Percentiles rank a stretch among this genome's conserved stretches.
These are phyloP conservation scores for Eupeodes luniger DNA, from an alignment of 2,888 invertebrate species.

Conservation along the genomic window DNA sequence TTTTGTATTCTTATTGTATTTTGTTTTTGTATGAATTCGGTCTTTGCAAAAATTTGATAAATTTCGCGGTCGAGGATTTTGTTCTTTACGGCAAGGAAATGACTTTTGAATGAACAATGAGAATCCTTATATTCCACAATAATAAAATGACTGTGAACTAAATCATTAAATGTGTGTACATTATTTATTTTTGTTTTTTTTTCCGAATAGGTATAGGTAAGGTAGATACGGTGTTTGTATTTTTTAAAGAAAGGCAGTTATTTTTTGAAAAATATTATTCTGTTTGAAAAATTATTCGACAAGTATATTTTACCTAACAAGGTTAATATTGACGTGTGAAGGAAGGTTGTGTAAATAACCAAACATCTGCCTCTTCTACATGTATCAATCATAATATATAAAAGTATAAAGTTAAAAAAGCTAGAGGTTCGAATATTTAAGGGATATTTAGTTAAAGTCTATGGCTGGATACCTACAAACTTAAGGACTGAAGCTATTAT, in stretches of 20 bases:
- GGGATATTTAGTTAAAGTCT: too few species aligned
- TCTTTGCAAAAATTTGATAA: conserved; percentile 54
- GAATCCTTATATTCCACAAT: conserved; percentile 10
- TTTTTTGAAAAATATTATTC: not conserved
- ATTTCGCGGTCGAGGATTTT: conserved; percentile 55
- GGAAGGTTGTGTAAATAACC: too few species aligned
- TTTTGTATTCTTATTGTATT: not conserved
- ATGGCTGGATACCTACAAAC: too few species aligned
- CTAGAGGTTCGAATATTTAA: too few species aligned
- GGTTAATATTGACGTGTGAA: too few species aligned
- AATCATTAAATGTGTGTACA: conserved; percentile 24
- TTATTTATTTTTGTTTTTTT: not conserved
- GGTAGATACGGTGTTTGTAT: not conserved
- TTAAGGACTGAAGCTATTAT: too few species aligned
- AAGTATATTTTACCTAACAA: too few species aligned
- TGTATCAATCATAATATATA: too few species aligned
- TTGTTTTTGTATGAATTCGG: conserved; percentile 19
- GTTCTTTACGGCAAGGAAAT: conserved; percentile 47
- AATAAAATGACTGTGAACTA: conserved; percentile 4
- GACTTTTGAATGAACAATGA: conserved; percentile 59
- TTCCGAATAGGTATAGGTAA: conserved; percentile 13
- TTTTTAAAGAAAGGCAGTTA: not conserved
- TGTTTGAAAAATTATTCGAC: not conserved
- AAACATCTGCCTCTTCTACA: too few species aligned
- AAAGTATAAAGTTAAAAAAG: too few species aligned